Conservation (phyloP, 2,113 vertebrate genomes). For the Melospiza melodia region DNA sequence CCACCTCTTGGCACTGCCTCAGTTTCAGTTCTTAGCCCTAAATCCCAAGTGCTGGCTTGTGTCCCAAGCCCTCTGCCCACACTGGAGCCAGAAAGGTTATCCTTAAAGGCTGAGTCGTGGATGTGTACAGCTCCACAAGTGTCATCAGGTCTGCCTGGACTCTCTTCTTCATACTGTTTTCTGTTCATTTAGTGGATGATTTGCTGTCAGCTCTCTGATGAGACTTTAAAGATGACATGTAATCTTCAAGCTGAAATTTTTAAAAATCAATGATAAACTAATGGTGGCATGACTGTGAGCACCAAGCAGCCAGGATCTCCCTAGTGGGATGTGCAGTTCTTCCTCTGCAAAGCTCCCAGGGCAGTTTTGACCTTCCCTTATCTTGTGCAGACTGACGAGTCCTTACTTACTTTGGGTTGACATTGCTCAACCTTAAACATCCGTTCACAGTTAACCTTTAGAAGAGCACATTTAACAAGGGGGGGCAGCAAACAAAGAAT, state of each 20-base stretch:
- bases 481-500: not conserved
- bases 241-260: not conserved
- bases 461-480: not conserved
- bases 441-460: conserved; percentile 27
- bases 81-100: not conserved
- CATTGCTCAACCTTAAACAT: conserved; percentile 8
- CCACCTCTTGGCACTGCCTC: not conserved
- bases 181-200: not conserved
- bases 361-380: not conserved
- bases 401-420: not conserved
- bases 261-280: not conserved
- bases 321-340: not conserved
- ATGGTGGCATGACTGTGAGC: accelerated
- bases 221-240: not conserved
- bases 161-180: not conserved
- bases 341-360: not conserved
- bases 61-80: not conserved
- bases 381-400: not conserved
- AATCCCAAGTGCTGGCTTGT: not conserved
- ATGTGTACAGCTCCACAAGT: not conserved
- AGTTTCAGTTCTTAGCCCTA: not conserved
- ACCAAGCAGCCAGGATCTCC: not conserved
- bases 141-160: not conserved
- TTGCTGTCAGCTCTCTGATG: not conserved
- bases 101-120: not conserved